Conservation (phyloP, 1,140 invertebrate species). For the Matsumurasca onukii region DNA sequence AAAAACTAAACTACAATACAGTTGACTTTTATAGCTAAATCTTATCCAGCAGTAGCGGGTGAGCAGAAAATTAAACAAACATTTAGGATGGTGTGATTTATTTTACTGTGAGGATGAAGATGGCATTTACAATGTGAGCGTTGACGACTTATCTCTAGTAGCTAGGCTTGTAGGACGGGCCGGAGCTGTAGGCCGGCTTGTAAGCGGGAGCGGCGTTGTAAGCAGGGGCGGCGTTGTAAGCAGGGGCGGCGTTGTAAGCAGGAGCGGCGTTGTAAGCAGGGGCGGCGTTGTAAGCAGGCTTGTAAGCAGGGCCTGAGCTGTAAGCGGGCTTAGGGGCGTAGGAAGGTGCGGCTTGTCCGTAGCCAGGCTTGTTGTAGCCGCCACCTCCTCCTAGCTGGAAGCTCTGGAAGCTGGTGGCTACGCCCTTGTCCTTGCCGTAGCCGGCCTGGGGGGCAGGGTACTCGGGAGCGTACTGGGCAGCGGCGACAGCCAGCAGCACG, state of each 20-base stretch:
- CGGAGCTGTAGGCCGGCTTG: slow-evolving; percentile 10
- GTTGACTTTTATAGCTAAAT: too few relatives aligned
- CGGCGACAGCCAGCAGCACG: not conserved
- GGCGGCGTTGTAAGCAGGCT: not conserved
- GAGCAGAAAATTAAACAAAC: too few relatives aligned
- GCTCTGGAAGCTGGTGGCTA: slow-evolving; percentile 13
- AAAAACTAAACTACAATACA: too few relatives aligned
- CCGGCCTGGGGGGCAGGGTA: not conserved
- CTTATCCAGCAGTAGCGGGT: too few relatives aligned
- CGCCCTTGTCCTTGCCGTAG: slow-evolving; percentile 10
- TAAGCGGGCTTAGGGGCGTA: not conserved
- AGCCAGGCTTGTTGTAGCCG: not conserved
- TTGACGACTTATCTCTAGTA: not conserved
- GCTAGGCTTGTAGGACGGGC: not conserved
- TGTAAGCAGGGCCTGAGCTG: not conserved
- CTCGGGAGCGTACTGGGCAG: not conserved
- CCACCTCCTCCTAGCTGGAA: slow-evolving; percentile 3
- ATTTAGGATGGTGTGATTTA: not conserved
- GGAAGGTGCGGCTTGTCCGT: too few relatives aligned
- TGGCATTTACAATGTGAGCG: not conserved
- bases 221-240: slow-evolving; percentile 2
- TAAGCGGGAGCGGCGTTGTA: not conserved
- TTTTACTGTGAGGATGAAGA: not conserved
- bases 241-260: not conserved
- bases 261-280: not conserved